These are phyloP conservation scores for Cheilinus undulatus DNA, from an alignment of 2,113 vertebrate genomes.

Conservation along the genomic window DNA sequence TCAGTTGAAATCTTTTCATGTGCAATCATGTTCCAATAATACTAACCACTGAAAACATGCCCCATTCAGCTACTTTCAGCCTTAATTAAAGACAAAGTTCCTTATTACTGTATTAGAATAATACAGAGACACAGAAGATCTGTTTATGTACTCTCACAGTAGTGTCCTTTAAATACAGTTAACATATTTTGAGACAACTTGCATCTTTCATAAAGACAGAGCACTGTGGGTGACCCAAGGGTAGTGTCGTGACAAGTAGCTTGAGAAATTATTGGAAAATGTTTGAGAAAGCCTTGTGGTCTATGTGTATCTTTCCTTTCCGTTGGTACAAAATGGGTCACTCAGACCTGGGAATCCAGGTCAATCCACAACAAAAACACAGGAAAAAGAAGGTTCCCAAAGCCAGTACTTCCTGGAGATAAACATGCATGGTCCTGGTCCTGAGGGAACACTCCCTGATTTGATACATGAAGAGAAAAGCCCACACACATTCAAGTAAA, in stretches of 20 bases:
- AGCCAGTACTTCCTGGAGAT: neutral
- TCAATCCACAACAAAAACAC: constrained; percentile 1
- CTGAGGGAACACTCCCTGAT: neutral
- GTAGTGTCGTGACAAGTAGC: neutral
- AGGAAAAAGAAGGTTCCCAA: neutral
- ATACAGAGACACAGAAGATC: too few species aligned
- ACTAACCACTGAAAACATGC: neutral
- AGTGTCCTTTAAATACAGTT: neutral
- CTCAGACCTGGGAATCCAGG: neutral
- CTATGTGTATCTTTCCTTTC: neutral
- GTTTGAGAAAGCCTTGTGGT: neutral
- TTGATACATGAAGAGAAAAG: neutral
- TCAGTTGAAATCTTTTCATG: neutral
- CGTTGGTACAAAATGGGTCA: neutral
- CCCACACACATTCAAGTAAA: neutral
- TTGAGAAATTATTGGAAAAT: neutral
- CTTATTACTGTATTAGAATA: too few species aligned
- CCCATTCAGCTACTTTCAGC: neutral
- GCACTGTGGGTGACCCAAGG: too few species aligned
- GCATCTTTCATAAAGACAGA: neutral
- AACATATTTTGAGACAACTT: too few species aligned
- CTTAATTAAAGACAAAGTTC: too few species aligned
- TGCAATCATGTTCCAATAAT: neutral
- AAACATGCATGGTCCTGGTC: neutral
- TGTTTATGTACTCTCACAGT: too few species aligned